Evolutionary conservation across 1,140 invertebrate genomes (phyloP), one percentile per base, ranked within the genome.

Genomic region (Ceratina calcarata): DNA sequence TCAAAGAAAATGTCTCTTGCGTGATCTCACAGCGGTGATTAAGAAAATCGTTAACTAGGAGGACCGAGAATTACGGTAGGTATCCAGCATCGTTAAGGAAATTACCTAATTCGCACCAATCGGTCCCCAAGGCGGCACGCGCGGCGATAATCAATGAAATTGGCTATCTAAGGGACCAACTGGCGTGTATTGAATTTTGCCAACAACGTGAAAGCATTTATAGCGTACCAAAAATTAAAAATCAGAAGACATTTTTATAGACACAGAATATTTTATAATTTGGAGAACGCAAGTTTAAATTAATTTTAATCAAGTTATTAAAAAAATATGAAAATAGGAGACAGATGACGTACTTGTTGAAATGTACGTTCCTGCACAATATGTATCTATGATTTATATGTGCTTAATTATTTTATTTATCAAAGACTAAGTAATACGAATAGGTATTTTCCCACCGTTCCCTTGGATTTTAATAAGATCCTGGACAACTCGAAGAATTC

Each of bases 21-120:
- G 75, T 66, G 49, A 45, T 45, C 37, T 68, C 60, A 61, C 45
- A 49, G 22, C 60, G 60, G 72, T 74, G 66, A 67, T 85, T 85
- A 81, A 78, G 65, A 68, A 57, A 72, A 61, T 58, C 57, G 49
- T 27, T 71, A 72, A 84, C 27, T 86, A 75, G n/a, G 58, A 20
- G 57, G 45, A 18, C 20, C 37, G 64, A 45, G 79, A 79, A 76
- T 82, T 81, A 60, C 61, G 78, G 7, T 55, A 57, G 78, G 13
- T 55, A 78, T 82, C 78, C 82, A 67, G 76, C 72, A 81, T 87
- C 84, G 84, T 88, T 86, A 83, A 68, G 61, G 58, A 85, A 82
- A 87, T 86, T 87, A 74, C 76, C 71, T 85, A 81, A 85, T 86
- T 82, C 80, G 74, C 79, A 66, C 37, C 69, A 72, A 85, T 69